phyloP scores from a whole-genome alignment of 2,113 vertebrate species.

The Amblyornis subalaris region DNA sequence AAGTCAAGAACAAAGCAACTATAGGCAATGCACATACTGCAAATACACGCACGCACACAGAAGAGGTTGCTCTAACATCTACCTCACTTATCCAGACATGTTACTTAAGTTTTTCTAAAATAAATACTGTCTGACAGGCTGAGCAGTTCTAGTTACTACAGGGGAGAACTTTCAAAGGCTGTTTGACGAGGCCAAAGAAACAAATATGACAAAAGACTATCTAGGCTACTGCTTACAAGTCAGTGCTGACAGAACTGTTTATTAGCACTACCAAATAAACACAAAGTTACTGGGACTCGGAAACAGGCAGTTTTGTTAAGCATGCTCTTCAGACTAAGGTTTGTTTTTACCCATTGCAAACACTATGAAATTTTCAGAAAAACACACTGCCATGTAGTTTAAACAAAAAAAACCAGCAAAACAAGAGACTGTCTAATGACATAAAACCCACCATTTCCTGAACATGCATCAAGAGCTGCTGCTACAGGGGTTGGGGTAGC shows the following conservation, averaged over 20 bases:
- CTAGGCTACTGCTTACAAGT: neutral
- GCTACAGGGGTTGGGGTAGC: conserved; percentile 85
- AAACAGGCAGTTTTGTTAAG: conserved; percentile 59
- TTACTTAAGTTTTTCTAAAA: conserved; percentile 43
- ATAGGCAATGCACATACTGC: conserved; percentile 52
- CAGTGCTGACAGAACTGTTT: neutral
- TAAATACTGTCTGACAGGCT: neutral
- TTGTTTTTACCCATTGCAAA: conserved; percentile 36
- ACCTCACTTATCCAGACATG: neutral
- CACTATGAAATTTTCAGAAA: conserved; percentile 22
- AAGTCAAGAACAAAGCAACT: conserved; percentile 57
- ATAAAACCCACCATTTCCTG: conserved; percentile 96
- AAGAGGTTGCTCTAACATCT: neutral
- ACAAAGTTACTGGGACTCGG: neutral
- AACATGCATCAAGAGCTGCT: conserved; percentile 91
- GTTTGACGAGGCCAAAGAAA: neutral
- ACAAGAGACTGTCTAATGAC: conserved; percentile 66
- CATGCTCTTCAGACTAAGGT: conserved; percentile 64
- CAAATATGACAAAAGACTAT: neutral
- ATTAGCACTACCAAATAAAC: neutral
- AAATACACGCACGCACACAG: neutral
- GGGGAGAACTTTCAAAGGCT: neutral
- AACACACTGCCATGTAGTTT: conserved; percentile 69
- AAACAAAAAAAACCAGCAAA: conserved; percentile 26
- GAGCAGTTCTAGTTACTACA: neutral